Base-by-base conservation (phyloP, 2,797 vertebrate species). In the Neostethus bicornis region DNA sequence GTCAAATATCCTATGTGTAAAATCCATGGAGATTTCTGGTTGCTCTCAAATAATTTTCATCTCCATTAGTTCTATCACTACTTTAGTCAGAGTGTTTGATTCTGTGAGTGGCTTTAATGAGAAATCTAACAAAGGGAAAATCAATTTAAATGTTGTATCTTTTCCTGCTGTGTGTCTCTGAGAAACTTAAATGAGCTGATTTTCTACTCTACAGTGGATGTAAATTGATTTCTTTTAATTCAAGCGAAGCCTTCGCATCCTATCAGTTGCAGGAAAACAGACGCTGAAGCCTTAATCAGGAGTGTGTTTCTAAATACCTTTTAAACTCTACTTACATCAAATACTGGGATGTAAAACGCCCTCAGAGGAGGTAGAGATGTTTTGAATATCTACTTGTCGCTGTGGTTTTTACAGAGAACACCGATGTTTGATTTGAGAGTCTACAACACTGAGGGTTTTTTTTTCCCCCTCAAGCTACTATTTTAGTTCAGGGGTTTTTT, bases 21-120 rank as follows among this genome's bases (percentile, higher is more conserved):
- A 58, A 28, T 60, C 67, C 50, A 61, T 9, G 7, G 46, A 64
- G 69, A 66, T 41, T 61, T 13, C 42, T 52, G 43, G n/a, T 51
- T 47, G 31, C 37, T 54, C 45, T 52, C 39, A 20, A 60, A 64
- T 41, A 61, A 20, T 51, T 49, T 59, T 62, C 34, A 34, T 59
- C 49, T 58, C 39, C 50, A 67, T 78, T 24, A 26, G 43, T 9
- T 25, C 4, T 45, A 16, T 16, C 43, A 45, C 42, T 44, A 21
- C 20, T 44, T 23, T 23, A 44, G 21, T 8, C 4, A 14, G 23
- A 44, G 3, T 48, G 17, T 47, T 45, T 47, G 25, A 16, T 42
- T 44, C 44, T 32, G 17, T 31, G 12, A 48, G 28, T 12, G 17
- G 37, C 29, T 46, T 32, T 48, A 48, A 48, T 48, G 20, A 48